Evolutionary conservation across 2,888 invertebrate genomes (phyloP).

Genomic region (Candidula unifasciata): DNA sequence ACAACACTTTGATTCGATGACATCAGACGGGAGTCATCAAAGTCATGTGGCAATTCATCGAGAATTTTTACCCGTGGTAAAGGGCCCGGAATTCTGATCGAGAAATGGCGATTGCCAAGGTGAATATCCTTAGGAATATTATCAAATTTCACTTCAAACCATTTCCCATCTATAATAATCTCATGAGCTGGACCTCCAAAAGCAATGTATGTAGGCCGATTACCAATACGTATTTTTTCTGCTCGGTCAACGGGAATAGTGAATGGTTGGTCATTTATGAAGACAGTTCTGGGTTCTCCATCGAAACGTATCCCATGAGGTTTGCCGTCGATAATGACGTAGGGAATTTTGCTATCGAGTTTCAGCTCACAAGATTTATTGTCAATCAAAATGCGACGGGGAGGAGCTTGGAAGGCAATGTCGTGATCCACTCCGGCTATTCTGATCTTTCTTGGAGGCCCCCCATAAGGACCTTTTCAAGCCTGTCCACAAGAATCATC

Average conservation of each 20-base stretch:
- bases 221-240: slow-evolving; percentile 79
- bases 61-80: slow-evolving; percentile 93
- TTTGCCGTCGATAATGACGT: slow-evolving; percentile 76
- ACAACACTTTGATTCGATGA: slow-evolving; percentile 19
- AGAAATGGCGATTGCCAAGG: slow-evolving; percentile 87
- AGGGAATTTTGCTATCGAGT: slow-evolving; percentile 71
- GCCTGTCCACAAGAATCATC: slow-evolving; percentile 89
- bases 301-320: slow-evolving; percentile 88
- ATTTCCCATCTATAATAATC: slow-evolving; percentile 75
- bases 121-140: slow-evolving; percentile 90
- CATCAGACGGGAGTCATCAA: slow-evolving; percentile 51
- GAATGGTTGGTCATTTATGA: slow-evolving; percentile 88
- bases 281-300: slow-evolving; percentile 93
- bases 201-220: slow-evolving; percentile 70
- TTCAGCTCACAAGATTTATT: slow-evolving; percentile 73
- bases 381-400: slow-evolving; percentile 92
- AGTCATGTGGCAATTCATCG: slow-evolving; percentile 61
- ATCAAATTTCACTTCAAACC: slow-evolving; percentile 91
- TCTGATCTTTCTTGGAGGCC: slow-evolving; percentile 88
- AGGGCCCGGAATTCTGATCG: slow-evolving; percentile 88
- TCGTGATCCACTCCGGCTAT: slow-evolving; percentile 87
- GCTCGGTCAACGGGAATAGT: slow-evolving; percentile 72
- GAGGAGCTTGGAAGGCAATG: slow-evolving; percentile 89
- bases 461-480: slow-evolving; percentile 84
- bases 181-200: slow-evolving; percentile 78